Percentiles rank a stretch among this genome's conserved stretches.
These are phyloP conservation scores for Nymphicus hollandicus DNA, from an alignment of 2,113 vertebrate species.

Conservation along the genomic window DNA sequence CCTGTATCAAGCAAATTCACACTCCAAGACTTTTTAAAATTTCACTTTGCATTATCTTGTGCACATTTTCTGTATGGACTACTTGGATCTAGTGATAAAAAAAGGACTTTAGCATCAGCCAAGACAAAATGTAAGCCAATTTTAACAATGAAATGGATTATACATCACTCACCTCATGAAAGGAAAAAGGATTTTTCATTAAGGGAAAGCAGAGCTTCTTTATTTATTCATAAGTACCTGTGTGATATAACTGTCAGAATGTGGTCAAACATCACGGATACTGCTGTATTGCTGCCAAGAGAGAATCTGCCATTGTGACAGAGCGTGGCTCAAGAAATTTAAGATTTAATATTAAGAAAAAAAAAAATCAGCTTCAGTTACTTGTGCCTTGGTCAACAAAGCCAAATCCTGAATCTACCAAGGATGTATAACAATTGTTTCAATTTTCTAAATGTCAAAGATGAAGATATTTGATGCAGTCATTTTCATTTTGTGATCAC, in stretches of 20 bases:
- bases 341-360: neutral
- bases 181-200: neutral
- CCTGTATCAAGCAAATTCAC: neutral
- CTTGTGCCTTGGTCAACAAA: neutral
- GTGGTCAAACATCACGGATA: neutral
- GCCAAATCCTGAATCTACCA: neutral
- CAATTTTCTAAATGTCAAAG: neutral
- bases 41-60: neutral
- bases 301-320: neutral
- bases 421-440: neutral
- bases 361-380: neutral
- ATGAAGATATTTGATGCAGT: neutral
- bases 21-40: neutral
- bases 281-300: neutral
- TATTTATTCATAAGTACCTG: neutral
- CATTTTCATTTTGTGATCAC: neutral
- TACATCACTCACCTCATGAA: neutral
- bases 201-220: neutral
- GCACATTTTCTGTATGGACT: neutral
- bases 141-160: slow-evolving; percentile 1
- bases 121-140: neutral
- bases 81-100: neutral
- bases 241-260: neutral
- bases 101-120: neutral
- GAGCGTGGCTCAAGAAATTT: neutral